Percentiles rank a stretch among this genome's conserved stretches.
phyloP scores from a whole-genome alignment of 2,797 vertebrate genomes.

The Sarcoramphus papa region DNA sequence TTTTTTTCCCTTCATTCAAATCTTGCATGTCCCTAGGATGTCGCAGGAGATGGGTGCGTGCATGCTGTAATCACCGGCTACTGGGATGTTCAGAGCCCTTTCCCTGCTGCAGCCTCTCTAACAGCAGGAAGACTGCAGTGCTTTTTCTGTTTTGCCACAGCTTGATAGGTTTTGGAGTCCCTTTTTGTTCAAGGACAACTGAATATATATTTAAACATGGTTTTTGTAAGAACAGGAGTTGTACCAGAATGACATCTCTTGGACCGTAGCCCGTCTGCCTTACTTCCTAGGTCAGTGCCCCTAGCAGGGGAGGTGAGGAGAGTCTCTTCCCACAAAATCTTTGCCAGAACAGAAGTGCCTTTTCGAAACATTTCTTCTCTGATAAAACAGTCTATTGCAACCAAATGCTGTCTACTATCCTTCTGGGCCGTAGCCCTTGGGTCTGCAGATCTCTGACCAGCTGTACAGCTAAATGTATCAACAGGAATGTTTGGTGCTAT shows the following conservation, averaged over 20 bases:
- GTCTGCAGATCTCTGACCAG: background rate
- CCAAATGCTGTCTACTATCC: background rate
- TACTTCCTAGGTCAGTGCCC: background rate
- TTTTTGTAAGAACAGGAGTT: background rate
- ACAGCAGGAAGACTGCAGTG: background rate
- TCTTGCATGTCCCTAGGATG: background rate
- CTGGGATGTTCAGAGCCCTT: background rate
- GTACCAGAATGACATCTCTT: background rate
- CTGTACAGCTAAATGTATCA: background rate
- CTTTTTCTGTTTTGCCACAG: background rate
- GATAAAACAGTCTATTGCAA: background rate
- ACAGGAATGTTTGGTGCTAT: background rate
- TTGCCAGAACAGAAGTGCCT: background rate
- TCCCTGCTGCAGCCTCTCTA: too few relatives aligned
- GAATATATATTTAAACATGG: background rate
- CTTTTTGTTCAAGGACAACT: background rate
- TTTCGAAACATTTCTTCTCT: background rate
- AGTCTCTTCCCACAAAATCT: background rate
- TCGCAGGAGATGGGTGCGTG: accelerated
- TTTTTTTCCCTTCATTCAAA: background rate
- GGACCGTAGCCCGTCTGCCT: accelerated
- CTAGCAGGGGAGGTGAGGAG: background rate
- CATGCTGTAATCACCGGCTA: accelerated
- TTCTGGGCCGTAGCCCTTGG: background rate
- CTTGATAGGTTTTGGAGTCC: background rate